phyloP scores from a whole-genome alignment of 1,140 invertebrate species.

The Drosophila ogumai region DNA sequence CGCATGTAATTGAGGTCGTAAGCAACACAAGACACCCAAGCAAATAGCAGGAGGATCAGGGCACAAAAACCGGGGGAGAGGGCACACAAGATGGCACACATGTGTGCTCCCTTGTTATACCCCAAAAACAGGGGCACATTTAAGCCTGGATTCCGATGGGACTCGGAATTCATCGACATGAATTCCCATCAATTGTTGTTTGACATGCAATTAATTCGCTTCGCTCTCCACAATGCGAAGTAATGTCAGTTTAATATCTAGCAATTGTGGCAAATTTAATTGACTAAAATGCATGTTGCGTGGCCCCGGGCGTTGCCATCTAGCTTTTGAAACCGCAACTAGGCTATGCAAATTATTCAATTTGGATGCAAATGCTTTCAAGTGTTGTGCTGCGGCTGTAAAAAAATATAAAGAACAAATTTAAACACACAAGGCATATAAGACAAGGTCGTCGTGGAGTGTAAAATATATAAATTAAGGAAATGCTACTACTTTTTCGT shows the following conservation, averaged over 20 bases:
- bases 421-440: not conserved
- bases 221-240: slow-evolving; percentile 20
- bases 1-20: slow-evolving; percentile 78
- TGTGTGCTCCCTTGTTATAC: slow-evolving; percentile 13
- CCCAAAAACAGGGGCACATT: slow-evolving; percentile 10
- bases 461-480: not conserved
- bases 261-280: slow-evolving; percentile 46
- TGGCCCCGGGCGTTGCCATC: slow-evolving; percentile 9
- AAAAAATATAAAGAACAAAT: not conserved
- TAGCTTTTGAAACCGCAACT: slow-evolving; percentile 40
- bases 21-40: slow-evolving; percentile 54
- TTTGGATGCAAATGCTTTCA: slow-evolving; percentile 36
- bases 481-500: not conserved
- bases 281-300: slow-evolving; percentile 17
- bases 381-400: not conserved
- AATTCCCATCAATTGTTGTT: slow-evolving; percentile 65
- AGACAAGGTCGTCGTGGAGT: not conserved
- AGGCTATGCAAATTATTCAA: slow-evolving; percentile 50
- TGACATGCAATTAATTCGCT: slow-evolving; percentile 71
- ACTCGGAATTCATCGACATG: slow-evolving; percentile 33
- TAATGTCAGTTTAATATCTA: slow-evolving; percentile 38
- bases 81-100: slow-evolving; percentile 7
- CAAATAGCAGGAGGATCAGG: slow-evolving; percentile 15
- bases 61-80: slow-evolving; percentile 1
- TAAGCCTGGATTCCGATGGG: slow-evolving; percentile 17